Conservation (phyloP, 2,113 vertebrate genomes). For the Prolemur simus region DNA sequence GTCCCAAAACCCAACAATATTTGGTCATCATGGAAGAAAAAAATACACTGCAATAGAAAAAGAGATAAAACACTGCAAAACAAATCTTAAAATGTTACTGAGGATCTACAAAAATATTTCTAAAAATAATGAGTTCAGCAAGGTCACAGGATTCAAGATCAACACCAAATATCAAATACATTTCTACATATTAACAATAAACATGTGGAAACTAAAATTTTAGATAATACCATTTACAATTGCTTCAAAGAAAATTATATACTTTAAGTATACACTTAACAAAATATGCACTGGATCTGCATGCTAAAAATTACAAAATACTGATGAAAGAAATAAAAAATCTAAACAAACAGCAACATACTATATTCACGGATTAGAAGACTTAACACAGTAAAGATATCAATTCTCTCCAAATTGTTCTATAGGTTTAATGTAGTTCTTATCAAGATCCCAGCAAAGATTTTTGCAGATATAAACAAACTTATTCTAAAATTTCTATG, state of each 20-base stretch:
- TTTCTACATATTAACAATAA: neutral
- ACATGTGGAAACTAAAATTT: neutral
- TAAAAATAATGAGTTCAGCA: neutral
- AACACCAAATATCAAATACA: neutral
- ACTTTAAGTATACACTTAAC: neutral
- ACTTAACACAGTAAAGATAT: neutral
- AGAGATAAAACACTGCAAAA: neutral
- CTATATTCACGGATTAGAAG: neutral
- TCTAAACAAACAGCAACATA: neutral
- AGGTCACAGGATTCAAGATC: neutral
- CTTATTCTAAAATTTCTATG: neutral
- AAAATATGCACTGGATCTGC: neutral
- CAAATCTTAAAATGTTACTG: neutral
- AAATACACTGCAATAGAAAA: neutral
- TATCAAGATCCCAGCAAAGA: neutral
- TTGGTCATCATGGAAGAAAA: neutral
- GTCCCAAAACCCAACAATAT: neutral
- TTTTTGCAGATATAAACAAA: neutral
- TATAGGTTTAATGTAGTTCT: neutral
- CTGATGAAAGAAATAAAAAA: neutral
- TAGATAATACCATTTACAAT: neutral
- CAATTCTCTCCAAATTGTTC: neutral
- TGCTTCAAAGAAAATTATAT: neutral
- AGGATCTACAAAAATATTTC: neutral
- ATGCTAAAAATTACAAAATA: neutral